Conservation (phyloP, 1,140 invertebrate genomes). For the Macrostomum lignano region DNA sequence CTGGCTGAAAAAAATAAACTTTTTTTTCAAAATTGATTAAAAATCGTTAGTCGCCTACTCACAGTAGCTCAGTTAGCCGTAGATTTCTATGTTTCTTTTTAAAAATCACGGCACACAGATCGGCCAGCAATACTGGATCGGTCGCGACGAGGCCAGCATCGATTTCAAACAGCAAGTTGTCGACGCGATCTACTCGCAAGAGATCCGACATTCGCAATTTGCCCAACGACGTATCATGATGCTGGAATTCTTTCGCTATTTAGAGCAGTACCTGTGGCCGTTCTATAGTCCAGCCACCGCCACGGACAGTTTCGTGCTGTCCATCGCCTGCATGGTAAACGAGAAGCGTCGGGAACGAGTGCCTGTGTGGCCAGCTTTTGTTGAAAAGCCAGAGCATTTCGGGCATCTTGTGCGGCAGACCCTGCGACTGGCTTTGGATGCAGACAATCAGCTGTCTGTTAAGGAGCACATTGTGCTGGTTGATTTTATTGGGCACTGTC, state of each 20-base stretch:
- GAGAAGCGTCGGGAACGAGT: conserved; percentile 88
- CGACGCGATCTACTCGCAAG: background rate
- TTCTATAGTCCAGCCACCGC: conserved; percentile 36
- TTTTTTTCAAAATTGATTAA: too few species aligned
- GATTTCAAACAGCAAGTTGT: conserved; percentile 2
- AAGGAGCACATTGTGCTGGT: background rate
- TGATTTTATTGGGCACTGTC: conserved; percentile 9
- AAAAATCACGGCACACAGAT: too few species aligned
- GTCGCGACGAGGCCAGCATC: background rate
- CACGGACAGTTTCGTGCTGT: conserved; percentile 48
- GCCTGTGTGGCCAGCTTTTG: conserved; percentile 55
- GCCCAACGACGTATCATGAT: conserved; percentile 56
- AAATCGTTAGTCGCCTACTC: too few species aligned
- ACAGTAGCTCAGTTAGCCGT: too few species aligned
- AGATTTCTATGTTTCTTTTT: too few species aligned
- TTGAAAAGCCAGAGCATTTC: conserved; percentile 8
- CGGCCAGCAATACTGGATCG: too few species aligned
- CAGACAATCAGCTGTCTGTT: background rate
- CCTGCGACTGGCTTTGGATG: background rate
- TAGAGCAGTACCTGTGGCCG: conserved; percentile 77
- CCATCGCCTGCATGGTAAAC: conserved; percentile 83
- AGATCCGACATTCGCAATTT: conserved; percentile 31
- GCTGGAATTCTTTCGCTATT: conserved; percentile 62
- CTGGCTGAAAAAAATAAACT: too few species aligned
- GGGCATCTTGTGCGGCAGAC: background rate